Evolutionary conservation across 2,113 vertebrate genomes (phyloP).

Genomic region (Mirounga angustirostris): DNA sequence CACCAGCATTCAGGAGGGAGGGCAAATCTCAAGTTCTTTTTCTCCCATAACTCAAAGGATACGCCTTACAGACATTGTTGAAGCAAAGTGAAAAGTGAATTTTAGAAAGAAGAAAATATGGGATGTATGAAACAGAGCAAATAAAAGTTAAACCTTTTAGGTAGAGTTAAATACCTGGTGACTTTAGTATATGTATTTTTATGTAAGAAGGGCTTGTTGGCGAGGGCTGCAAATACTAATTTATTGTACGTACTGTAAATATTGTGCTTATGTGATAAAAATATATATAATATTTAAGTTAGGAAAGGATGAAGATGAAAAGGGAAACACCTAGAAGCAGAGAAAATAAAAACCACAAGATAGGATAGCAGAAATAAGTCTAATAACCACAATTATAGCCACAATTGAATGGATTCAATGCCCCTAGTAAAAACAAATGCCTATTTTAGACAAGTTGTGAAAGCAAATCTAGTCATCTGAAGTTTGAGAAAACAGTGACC

Average conservation of each 20-base stretch:
- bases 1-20: not conserved
- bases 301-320: not conserved
- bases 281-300: not conserved
- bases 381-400: not conserved
- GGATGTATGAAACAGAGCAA: not conserved
- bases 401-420: not conserved
- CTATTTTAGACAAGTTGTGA: not conserved
- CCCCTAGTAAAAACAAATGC: not conserved
- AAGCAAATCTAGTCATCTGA: not conserved
- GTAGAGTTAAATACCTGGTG: not conserved
- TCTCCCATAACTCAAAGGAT: not conserved
- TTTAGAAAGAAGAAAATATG: not conserved
- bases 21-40: not conserved
- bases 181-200: not conserved
- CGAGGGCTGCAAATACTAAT: not conserved
- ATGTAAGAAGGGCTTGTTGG: not conserved
- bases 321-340: conserved; percentile 10
- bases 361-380: not conserved
- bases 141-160: not conserved
- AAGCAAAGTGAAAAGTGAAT: not conserved
- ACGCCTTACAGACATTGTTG: not conserved
- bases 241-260: too few species aligned
- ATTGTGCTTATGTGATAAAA: not conserved
- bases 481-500: conserved; percentile 29
- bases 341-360: not conserved